Percentiles rank a stretch among this genome's conserved stretches.
phyloP scores from a whole-genome alignment of 2,888 invertebrate genomes.

The Stenurella melanura region DNA sequence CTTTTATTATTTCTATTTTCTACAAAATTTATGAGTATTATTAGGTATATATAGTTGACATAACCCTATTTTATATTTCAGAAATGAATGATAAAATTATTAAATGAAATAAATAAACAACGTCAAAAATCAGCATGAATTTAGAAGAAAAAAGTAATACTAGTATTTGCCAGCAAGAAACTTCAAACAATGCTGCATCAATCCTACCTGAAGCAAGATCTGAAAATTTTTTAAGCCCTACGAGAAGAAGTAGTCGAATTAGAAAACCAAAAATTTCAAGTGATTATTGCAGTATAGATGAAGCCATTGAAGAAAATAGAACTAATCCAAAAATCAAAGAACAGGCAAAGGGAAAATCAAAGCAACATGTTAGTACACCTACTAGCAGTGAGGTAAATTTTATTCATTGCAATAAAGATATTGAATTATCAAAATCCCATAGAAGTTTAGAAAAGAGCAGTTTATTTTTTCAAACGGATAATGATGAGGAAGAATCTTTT shows the following conservation, averaged over 20 bases:
- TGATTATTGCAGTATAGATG: constrained; percentile 17
- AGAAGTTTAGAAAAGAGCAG: constrained; percentile 1
- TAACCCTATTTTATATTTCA: constrained; percentile 32
- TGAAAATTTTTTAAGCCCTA: constrained; percentile 19
- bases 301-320: background rate
- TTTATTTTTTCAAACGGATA: constrained; percentile 17
- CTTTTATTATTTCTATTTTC: background rate
- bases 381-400: constrained; percentile 9
- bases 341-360: background rate
- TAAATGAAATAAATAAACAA: constrained; percentile 22
- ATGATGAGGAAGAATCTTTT: constrained; percentile 33
- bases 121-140: constrained; percentile 25
- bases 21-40: background rate
- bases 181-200: background rate
- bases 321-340: background rate
- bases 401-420: background rate
- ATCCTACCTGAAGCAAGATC: background rate
- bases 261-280: constrained; percentile 10
- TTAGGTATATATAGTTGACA: background rate
- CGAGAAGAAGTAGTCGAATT: constrained; percentile 30
- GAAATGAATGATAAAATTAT: background rate
- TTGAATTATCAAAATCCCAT: background rate
- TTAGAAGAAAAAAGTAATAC: constrained; percentile 6
- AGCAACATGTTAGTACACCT: background rate
- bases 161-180: background rate